Conservation (phyloP, 1,140 invertebrate species). For the Caenorhabditis briggsae region DNA sequence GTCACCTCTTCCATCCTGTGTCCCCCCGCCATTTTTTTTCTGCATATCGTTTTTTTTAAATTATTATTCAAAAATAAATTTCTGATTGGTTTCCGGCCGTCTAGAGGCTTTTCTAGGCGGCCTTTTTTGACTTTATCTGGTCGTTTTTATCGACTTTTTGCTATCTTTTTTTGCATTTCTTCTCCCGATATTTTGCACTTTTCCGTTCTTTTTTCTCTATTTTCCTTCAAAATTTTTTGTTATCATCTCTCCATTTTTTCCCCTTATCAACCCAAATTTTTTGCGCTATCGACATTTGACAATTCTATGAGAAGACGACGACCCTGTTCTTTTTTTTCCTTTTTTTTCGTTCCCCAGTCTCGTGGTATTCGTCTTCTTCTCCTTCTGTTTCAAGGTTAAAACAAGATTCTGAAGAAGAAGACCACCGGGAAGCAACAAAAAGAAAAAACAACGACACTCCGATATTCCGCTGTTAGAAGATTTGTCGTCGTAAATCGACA, state of each 20-base stretch:
- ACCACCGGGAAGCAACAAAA: too few relatives aligned
- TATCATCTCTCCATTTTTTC: too few relatives aligned
- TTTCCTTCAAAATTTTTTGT: too few relatives aligned
- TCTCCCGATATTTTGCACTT: conserved; percentile 8
- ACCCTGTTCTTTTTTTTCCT: not conserved
- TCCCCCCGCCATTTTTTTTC: not conserved
- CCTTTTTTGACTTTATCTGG: not conserved
- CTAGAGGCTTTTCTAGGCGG: too few relatives aligned
- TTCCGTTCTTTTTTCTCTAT: not conserved
- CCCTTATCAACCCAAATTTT: not conserved
- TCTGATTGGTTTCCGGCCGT: too few relatives aligned
- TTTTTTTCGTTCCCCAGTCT: too few relatives aligned
- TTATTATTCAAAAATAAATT: not conserved
- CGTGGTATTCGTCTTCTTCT: too few relatives aligned
- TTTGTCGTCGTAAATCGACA: too few relatives aligned
- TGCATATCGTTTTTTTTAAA: not conserved
- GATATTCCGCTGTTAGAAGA: too few relatives aligned
- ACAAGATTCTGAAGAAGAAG: too few relatives aligned
- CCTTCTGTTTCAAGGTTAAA: too few relatives aligned
- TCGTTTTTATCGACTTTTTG: not conserved
- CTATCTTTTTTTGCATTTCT: not conserved
- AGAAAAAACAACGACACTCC: too few relatives aligned
- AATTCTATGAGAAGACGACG: not conserved
- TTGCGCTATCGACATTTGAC: not conserved
- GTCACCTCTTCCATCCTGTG: not conserved